phyloP scores from a whole-genome alignment of 1,140 invertebrate genomes.

The Cecropterus lyciades region DNA sequence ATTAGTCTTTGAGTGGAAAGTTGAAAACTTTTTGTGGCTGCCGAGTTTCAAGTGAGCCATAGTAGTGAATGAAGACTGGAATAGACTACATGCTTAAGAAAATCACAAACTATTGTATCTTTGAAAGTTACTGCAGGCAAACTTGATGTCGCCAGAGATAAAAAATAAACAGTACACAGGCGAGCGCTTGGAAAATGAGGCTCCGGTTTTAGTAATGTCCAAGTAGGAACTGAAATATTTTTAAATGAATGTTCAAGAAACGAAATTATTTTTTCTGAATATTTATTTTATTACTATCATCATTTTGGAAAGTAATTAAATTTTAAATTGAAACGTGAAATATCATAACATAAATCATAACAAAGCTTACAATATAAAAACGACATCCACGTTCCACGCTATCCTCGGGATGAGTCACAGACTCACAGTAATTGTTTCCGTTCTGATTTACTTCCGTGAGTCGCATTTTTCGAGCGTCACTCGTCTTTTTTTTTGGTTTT shows the following conservation, averaged over 20 bases:
- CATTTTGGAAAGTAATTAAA: neutral
- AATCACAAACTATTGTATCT: constrained; percentile 25
- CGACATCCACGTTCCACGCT: constrained; percentile 9
- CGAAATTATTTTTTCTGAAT: neutral
- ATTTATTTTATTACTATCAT: neutral
- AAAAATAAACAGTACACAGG: neutral
- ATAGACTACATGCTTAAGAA: constrained; percentile 24
- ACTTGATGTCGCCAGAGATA: constrained; percentile 22
- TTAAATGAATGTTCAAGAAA: neutral
- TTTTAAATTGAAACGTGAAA: neutral
- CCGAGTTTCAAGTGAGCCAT: constrained; percentile 26
- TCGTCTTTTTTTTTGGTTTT: constrained; percentile 18
- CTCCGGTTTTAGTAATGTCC: neutral
- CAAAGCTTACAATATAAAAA: constrained; percentile 18
- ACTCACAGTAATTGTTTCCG: constrained; percentile 33
- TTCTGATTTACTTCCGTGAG: constrained; percentile 34
- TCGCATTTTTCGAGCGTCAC: constrained; percentile 36
- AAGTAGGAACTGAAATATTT: neutral
- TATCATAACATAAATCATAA: neutral
- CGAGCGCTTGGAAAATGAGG: constrained; percentile 7
- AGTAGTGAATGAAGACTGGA: constrained; percentile 28
- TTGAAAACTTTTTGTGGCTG: constrained; percentile 38
- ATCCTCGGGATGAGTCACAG: constrained; percentile 24
- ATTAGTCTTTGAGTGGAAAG: constrained; percentile 35
- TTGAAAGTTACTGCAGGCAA: constrained; percentile 18